phyloP scores from a whole-genome alignment of 2,113 vertebrate species.

The Oncorhynchus mykiss region DNA sequence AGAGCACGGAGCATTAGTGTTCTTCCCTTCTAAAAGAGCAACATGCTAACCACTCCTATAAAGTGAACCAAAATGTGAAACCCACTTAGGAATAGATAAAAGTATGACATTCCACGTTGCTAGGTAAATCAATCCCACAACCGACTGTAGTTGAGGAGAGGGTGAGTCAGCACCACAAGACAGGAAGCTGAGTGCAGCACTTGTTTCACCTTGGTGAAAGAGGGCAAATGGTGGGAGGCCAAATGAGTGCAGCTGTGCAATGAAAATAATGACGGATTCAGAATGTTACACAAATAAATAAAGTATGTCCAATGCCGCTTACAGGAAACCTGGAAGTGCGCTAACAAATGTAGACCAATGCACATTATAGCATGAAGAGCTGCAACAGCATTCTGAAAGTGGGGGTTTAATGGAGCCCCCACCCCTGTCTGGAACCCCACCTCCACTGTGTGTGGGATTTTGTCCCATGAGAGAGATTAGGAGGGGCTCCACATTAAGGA shows the following conservation, averaged over 20 bases:
- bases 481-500: slow-evolving; percentile 3
- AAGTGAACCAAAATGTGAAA: not conserved
- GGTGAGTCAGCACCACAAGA: slow-evolving; percentile 16
- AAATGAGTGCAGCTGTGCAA: not conserved
- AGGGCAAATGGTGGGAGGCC: not conserved
- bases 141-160: not conserved
- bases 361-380: not conserved
- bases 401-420: not conserved
- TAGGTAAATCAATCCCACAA: not conserved
- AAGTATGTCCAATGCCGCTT: not conserved
- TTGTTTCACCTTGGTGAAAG: not conserved
- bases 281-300: not conserved
- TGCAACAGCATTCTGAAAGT: not conserved
- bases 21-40: not conserved
- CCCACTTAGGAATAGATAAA: not conserved
- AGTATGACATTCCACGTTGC: not conserved
- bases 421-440: not conserved
- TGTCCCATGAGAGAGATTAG: slow-evolving; percentile 14
- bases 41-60: not conserved
- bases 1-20: not conserved
- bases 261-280: not conserved
- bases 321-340: not conserved
- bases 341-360: not conserved
- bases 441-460: not conserved
- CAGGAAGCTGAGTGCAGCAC: slow-evolving; percentile 27